phyloP scores from a whole-genome alignment of 2,888 invertebrate genomes.

The Hedychridium roseum region DNA sequence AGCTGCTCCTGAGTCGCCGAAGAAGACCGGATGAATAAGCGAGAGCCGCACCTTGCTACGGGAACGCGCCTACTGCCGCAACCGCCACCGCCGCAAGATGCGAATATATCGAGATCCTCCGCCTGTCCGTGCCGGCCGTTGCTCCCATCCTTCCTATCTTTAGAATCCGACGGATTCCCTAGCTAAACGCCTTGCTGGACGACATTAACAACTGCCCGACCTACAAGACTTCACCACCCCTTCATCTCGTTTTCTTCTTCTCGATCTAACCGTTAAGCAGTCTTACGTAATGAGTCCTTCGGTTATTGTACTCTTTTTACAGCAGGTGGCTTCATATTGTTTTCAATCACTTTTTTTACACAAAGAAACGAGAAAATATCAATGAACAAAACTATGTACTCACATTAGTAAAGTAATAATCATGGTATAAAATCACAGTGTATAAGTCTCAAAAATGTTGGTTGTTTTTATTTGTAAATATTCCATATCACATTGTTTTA shows the following conservation, averaged over 20 bases:
- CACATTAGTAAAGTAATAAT: not conserved
- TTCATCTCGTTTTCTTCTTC: conserved; percentile 6
- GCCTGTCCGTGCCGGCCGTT: conserved; percentile 43
- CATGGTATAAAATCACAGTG: no score
- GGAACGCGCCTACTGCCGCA: not conserved
- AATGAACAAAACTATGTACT: no score
- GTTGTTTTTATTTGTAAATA: conserved; percentile 10
- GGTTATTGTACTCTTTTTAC: no score
- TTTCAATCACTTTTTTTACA: no score
- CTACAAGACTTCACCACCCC: conserved; percentile 7
- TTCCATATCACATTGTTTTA: conserved; percentile 5
- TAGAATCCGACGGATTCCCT: no score
- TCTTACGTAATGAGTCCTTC: no score
- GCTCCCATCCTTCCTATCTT: conserved; percentile 38
- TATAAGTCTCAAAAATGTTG: no score
- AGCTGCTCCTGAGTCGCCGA: conserved; percentile 52
- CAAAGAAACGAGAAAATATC: no score
- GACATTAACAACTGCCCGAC: conserved; percentile 40
- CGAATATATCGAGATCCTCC: conserved; percentile 49
- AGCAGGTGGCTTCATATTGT: no score
- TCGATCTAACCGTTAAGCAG: no score
- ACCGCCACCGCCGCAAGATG: conserved; percentile 42
- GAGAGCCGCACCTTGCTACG: conserved; percentile 53
- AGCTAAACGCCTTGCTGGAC: conserved; percentile 45
- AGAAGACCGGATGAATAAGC: conserved; percentile 46